Conservation (phyloP, 2,113 vertebrate genomes). For the Lota lota region DNA sequence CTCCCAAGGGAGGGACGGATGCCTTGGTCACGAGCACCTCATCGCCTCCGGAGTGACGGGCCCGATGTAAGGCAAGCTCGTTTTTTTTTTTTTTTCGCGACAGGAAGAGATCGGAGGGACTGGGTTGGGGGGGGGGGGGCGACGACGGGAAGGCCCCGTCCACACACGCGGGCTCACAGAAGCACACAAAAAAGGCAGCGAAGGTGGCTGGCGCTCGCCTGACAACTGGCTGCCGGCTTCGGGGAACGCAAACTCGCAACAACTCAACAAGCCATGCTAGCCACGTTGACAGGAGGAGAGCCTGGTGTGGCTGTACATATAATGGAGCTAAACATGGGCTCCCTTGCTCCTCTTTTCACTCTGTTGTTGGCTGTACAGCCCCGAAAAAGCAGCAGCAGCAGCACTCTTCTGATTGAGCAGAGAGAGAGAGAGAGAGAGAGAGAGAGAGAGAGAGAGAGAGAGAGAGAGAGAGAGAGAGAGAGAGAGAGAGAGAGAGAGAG, state of each 20-base stretch:
- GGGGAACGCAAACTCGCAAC: constrained; percentile 37
- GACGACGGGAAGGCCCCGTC: constrained; percentile 17
- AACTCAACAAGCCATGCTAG: constrained; percentile 55
- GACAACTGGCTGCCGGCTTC: constrained; percentile 53
- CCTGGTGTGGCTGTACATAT: constrained; percentile 44
- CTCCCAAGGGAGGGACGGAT: constrained; percentile 45
- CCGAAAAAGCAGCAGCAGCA: no score
- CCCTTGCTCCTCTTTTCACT: constrained; percentile 21
- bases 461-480: background rate
- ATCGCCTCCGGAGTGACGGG: constrained; percentile 44
- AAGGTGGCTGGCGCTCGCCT: constrained; percentile 32
- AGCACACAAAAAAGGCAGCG: constrained; percentile 53
- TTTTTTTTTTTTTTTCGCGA: constrained; percentile 29
- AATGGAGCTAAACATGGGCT: constrained; percentile 48
- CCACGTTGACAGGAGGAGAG: constrained; percentile 52
- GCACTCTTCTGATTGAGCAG: no score
- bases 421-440: constrained; percentile 21
- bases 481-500: constrained; percentile 16
- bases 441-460: background rate
- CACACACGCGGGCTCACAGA: constrained; percentile 48
- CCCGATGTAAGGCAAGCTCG: constrained; percentile 43
- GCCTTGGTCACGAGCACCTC: constrained; percentile 56
- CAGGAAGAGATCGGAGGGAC: constrained; percentile 52
- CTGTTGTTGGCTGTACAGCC: constrained; percentile 56
- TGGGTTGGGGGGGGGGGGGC: constrained; percentile 37